Evolutionary conservation across 1,140 invertebrate species (phyloP).

Genomic region (Polypedilum vanderplanki): DNA sequence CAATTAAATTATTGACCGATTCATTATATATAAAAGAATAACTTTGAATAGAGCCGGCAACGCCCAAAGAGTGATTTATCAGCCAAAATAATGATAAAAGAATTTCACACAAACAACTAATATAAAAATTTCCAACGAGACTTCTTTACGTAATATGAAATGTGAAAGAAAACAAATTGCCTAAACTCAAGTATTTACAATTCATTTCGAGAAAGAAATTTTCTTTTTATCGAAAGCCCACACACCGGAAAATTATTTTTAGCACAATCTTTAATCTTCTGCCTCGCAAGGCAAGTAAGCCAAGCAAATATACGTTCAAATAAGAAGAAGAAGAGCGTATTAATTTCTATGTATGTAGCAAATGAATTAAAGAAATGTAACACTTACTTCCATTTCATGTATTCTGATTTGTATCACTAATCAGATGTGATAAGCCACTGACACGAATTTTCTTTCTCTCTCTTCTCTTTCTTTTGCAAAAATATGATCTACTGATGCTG

Average conservation of each 20-base stretch:
- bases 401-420: slow-evolving; percentile 4
- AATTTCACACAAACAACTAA: neutral
- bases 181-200: neutral
- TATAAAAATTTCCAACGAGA: neutral
- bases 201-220: no score
- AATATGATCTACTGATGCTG: neutral
- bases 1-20: neutral
- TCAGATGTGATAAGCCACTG: slow-evolving; percentile 4
- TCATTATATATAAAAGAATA: neutral
- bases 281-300: neutral
- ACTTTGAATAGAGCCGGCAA: neutral
- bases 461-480: neutral
- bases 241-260: slow-evolving; percentile 13
- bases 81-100: neutral
- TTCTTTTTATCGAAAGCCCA: neutral
- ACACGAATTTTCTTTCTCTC: neutral
- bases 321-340: neutral
- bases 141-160: neutral
- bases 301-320: neutral
- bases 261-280: slow-evolving; percentile 12
- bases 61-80: slow-evolving; percentile 2
- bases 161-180: neutral
- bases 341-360: no score
- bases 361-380: no score
- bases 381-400: neutral